A percentile compares a stretch with the other conserved stretches of the same genome.
Evolutionary conservation across 1,140 invertebrate species (phyloP).

Genomic region (Zaprionus ghesquierei): DNA sequence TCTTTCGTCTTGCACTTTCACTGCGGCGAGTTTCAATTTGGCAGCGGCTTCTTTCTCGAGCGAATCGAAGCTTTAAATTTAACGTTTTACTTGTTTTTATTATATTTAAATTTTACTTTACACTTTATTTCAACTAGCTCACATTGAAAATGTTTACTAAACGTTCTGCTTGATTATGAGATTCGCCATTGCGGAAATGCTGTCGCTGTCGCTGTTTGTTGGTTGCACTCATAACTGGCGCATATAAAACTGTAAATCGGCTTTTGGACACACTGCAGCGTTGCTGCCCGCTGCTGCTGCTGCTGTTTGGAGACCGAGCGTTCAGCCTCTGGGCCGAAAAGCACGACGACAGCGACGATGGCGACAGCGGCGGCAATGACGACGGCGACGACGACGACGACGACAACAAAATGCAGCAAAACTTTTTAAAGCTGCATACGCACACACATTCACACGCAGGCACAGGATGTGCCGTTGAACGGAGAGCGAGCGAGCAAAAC

Average conservation of each 20-base stretch:
- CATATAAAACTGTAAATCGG: constrained; percentile 78
- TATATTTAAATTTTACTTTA: background rate
- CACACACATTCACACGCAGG: constrained; percentile 6
- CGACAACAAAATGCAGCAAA: constrained; percentile 76
- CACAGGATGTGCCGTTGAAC: constrained; percentile 58
- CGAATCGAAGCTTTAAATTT: background rate
- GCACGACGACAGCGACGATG: constrained; percentile 66
- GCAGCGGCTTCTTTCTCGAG: background rate
- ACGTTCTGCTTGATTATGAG: constrained; percentile 10
- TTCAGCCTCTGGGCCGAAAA: constrained; percentile 78
- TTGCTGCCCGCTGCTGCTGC: constrained; percentile 27
- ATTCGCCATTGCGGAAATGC: constrained; percentile 63
- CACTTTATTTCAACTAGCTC: background rate
- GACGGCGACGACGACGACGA: constrained; percentile 39
- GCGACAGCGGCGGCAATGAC: constrained; percentile 44
- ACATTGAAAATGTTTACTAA: background rate
- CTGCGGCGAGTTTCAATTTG: constrained; percentile 22
- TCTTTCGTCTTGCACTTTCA: constrained; percentile 54
- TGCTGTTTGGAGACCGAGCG: constrained; percentile 64
- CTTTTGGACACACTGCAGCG: constrained; percentile 72
- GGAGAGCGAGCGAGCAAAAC: constrained; percentile 62
- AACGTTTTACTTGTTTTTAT: background rate
- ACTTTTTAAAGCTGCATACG: constrained; percentile 65
- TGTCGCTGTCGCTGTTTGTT: constrained; percentile 60
- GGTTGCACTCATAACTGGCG: constrained; percentile 74